These are phyloP conservation scores for Habrosyne pyritoides DNA, from an alignment of 2,888 invertebrate genomes.

Conservation along the genomic window DNA sequence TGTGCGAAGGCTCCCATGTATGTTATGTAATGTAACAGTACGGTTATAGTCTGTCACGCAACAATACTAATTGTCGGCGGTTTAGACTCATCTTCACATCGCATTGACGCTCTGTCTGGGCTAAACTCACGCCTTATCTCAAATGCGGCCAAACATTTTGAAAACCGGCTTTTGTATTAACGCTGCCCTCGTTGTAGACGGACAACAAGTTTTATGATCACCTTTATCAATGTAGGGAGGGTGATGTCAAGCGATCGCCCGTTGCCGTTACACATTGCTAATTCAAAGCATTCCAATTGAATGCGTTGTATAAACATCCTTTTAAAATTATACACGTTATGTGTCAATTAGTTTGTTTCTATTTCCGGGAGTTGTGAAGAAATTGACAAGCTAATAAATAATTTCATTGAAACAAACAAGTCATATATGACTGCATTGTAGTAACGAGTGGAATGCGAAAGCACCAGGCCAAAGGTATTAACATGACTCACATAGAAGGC, in stretches of 20 bases:
- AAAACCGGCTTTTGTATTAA: conserved; percentile 63
- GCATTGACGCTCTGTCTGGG: conserved; percentile 21
- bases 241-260: conserved; percentile 24
- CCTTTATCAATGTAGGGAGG: conserved; percentile 33
- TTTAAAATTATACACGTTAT: conserved; percentile 7
- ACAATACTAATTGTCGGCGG: conserved; percentile 65
- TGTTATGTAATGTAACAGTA: conserved; percentile 68
- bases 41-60: conserved; percentile 72
- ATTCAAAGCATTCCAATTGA: neutral
- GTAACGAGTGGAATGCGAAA: conserved; percentile 67
- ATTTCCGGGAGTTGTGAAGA: neutral
- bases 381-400: neutral
- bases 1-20: conserved; percentile 69
- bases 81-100: conserved; percentile 44
- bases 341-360: no score
- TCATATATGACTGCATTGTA: conserved; percentile 18
- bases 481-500: conserved; percentile 72
- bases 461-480: conserved; percentile 58
- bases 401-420: conserved; percentile 23
- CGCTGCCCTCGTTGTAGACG: conserved; percentile 48
- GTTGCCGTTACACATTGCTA: conserved; percentile 9
- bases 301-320: neutral
- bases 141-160: conserved; percentile 49
- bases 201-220: conserved; percentile 51
- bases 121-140: conserved; percentile 41